Base-by-base conservation (phyloP, 2,888 invertebrate genomes). In the Galerucella pusilla region DNA sequence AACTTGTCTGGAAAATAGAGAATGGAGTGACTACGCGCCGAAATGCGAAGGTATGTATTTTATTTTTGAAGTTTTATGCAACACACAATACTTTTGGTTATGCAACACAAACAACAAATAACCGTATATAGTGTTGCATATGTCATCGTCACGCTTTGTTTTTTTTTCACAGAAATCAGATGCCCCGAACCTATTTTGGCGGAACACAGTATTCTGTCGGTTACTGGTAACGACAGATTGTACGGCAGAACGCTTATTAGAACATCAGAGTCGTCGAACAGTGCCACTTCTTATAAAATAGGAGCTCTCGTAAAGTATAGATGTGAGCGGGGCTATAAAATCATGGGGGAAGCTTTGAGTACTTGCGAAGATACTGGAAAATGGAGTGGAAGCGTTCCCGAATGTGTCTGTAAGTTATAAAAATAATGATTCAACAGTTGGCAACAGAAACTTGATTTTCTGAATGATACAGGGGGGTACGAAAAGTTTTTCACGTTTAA, bases 161-260 rank as follows among this genome's bases (percentile, higher is more conserved):
- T 49, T 52, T 73, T 71, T 71, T 72, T 85, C 86, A 0, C 86
- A 95, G 96, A 97, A 89, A 95, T 97, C 79, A 92, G 97, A 71
- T 97, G 97, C 83, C 90, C 93, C 0, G 96, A 96, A 83, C 97
- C 97, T 0, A 88, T 92, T 2, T 89, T 96, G 45, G 94, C 97
- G 0, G 93, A 94, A 45, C 96, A 96, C 85, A 94, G 96, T 78
- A 94, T 96, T 28, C 90, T 96, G 0, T 96, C 96, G 0, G 95
- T 97, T 49, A 96, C 96, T 0, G 96, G 96, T 69, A 97, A 97
- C 85, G 97, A 97, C 85, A 90, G 97, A 68, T 94, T 94, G 91
- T 96, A 96, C 84, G 96, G 96, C 0, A 90, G 96, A 42, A 96
- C 96, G 0, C 88, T 96, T 20, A 94, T 96, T 79, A 90, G 94